Percentiles rank a stretch among this genome's conserved stretches.
These are phyloP conservation scores for Sebastes fasciatus DNA, from an alignment of 2,113 vertebrate species.

Conservation along the genomic window DNA sequence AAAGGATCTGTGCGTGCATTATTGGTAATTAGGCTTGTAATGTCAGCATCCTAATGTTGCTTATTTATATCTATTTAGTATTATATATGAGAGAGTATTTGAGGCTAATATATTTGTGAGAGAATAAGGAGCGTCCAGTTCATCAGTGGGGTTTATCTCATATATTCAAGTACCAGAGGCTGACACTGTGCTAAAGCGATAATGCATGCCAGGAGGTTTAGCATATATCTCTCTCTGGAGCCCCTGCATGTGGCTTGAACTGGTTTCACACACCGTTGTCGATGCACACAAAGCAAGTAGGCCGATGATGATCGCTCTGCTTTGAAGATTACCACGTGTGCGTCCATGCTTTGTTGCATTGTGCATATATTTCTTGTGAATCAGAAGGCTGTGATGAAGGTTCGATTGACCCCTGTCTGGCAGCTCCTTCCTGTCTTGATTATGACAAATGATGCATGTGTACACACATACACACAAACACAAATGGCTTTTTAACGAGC, in stretches of 20 bases:
- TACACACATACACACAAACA: slow-evolving; percentile 1
- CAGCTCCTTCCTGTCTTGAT: slow-evolving; percentile 49
- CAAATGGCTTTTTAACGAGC: neutral
- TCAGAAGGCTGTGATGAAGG: slow-evolving; percentile 41
- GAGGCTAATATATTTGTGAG: slow-evolving; percentile 1
- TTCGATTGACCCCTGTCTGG: slow-evolving; percentile 55
- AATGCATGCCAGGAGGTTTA: slow-evolving; percentile 30
- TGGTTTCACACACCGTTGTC: neutral
- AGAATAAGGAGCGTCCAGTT: neutral
- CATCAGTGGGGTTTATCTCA: slow-evolving; percentile 19
- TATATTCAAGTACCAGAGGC: slow-evolving; percentile 1
- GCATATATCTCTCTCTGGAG: slow-evolving; percentile 11
- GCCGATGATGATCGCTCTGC: slow-evolving; percentile 23
- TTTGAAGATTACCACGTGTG: slow-evolving; percentile 48
- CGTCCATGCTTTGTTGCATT: slow-evolving; percentile 28
- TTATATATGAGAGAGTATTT: neutral
- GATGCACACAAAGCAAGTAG: slow-evolving; percentile 14
- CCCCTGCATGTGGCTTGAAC: neutral
- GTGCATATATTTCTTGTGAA: slow-evolving; percentile 53
- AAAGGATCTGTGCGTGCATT: neutral
- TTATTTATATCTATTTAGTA: neutral
- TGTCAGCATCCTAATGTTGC: neutral
- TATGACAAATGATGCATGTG: slow-evolving; percentile 44
- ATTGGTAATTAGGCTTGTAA: neutral
- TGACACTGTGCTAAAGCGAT: slow-evolving; percentile 8